Evolutionary conservation across 2,113 vertebrate genomes (phyloP).

Genomic region (Microtus pennsylvanicus): DNA sequence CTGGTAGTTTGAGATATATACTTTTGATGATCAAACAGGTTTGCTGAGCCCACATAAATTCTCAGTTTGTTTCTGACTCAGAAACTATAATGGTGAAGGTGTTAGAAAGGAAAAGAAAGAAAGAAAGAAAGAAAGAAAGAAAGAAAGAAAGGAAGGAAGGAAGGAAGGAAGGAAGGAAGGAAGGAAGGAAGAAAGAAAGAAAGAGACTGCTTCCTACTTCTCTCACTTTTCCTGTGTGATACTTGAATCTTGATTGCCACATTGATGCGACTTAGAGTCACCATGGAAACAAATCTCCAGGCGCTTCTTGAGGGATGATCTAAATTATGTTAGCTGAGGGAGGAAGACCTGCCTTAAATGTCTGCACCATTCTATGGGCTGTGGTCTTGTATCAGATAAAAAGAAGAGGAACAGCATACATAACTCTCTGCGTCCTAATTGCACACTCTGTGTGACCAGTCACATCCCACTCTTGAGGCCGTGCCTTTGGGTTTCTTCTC

Average conservation of each 20-base stretch:
- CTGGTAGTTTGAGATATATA: slow-evolving; percentile 34
- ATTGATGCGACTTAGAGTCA: neutral
- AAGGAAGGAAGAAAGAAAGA: neutral
- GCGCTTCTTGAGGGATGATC: neutral
- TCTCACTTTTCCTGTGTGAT: neutral
- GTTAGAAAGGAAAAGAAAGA: slow-evolving; percentile 10
- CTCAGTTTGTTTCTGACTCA: slow-evolving; percentile 34
- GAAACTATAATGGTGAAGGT: neutral
- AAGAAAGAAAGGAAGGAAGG: too few relatives aligned
- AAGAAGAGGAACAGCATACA: neutral
- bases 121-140: too few relatives aligned
- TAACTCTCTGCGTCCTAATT: neutral
- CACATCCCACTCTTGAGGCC: neutral
- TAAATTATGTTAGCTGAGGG: neutral
- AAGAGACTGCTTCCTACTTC: neutral
- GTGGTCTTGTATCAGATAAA: neutral
- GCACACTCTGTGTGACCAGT: neutral
- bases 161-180: neutral
- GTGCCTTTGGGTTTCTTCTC: neutral
- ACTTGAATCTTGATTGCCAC: neutral
- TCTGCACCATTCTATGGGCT: too few relatives aligned
- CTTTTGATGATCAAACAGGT: slow-evolving; percentile 24
- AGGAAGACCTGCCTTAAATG: neutral
- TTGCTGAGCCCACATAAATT: slow-evolving; percentile 16
- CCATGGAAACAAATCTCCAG: neutral